phyloP scores from a whole-genome alignment of 2,113 vertebrate genomes.

The Cavia aperea region DNA sequence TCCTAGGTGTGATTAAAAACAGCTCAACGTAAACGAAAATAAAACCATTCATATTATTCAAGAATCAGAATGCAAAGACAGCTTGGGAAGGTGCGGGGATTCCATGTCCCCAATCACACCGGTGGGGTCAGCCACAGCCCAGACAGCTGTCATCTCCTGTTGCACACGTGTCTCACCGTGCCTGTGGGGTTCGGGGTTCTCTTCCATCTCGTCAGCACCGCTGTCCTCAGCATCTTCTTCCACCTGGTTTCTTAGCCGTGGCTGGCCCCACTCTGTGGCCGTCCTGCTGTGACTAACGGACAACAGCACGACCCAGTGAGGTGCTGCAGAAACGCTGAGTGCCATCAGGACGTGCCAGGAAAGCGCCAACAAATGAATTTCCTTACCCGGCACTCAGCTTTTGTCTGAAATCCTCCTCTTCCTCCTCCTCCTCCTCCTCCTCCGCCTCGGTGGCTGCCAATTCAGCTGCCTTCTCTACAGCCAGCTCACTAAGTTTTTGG shows the following conservation, averaged over 20 bases:
- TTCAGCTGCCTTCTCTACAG: conserved; percentile 84
- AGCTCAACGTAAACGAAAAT: conserved; percentile 25
- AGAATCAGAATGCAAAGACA: background rate
- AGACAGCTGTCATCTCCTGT: background rate
- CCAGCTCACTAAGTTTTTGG: conserved; percentile 88
- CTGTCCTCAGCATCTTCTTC: conserved; percentile 71
- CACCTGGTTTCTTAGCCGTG: conserved; percentile 48
- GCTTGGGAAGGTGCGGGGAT: background rate
- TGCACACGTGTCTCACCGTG: conserved; percentile 70
- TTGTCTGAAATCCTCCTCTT: conserved; percentile 74
- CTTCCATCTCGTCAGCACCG: conserved; percentile 71
- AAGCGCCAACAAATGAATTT: conserved; percentile 25
- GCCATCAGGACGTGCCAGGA: conserved; percentile 13
- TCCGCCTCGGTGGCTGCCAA: conserved; percentile 65
- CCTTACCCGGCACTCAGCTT: conserved; percentile 77
- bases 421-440: conserved; percentile 70
- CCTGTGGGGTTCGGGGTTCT: conserved; percentile 68
- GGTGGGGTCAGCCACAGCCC: background rate
- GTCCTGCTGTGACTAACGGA: conserved; percentile 70
- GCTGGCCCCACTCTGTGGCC: conserved; percentile 63
- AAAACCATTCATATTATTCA: conserved; percentile 34
- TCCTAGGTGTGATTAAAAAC: conserved; percentile 72
- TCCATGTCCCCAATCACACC: background rate
- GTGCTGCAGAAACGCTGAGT: background rate
- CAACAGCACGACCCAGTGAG: conserved; percentile 51